Conservation (phyloP, 2,113 vertebrate species). For the Spea multiplicata region DNA sequence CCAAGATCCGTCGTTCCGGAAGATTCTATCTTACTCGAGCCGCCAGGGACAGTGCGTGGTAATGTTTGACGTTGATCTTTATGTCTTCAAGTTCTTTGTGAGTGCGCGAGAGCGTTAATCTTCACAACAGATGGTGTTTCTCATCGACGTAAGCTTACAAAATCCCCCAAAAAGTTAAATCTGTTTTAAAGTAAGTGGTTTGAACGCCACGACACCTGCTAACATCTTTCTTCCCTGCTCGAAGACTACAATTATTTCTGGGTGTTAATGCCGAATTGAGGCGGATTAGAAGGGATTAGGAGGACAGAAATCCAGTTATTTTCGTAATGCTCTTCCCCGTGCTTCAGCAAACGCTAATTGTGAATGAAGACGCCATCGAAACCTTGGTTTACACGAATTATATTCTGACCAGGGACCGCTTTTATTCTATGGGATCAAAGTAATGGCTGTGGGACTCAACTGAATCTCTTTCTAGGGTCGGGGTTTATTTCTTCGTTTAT, state of each 20-base stretch:
- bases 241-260: constrained; percentile 19
- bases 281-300: constrained; percentile 30
- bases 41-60: constrained; percentile 9
- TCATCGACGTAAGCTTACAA: constrained; percentile 17
- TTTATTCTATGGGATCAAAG: no score
- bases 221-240: constrained; percentile 1
- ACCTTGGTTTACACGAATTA: not conserved
- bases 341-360: constrained; percentile 1
- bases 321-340: constrained; percentile 4
- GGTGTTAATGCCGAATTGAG: constrained; percentile 32
- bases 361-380: not conserved
- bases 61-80: constrained; percentile 6
- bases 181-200: constrained; percentile 29
- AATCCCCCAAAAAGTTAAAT: constrained; percentile 32
- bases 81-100: constrained; percentile 11
- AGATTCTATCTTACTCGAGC: constrained; percentile 10
- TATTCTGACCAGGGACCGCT: not conserved
- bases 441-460: no score
- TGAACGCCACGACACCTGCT: constrained; percentile 29
- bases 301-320: constrained; percentile 2
- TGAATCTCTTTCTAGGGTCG: no score
- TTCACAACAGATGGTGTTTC: constrained; percentile 29
- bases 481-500: no score
- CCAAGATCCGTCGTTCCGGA: not conserved
- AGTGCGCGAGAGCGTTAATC: constrained; percentile 23